A percentile compares a stretch with the other conserved stretches of the same genome.
phyloP scores from a whole-genome alignment of 92 coral and sea anemone species.

The Paramuricea clavata region DNA sequence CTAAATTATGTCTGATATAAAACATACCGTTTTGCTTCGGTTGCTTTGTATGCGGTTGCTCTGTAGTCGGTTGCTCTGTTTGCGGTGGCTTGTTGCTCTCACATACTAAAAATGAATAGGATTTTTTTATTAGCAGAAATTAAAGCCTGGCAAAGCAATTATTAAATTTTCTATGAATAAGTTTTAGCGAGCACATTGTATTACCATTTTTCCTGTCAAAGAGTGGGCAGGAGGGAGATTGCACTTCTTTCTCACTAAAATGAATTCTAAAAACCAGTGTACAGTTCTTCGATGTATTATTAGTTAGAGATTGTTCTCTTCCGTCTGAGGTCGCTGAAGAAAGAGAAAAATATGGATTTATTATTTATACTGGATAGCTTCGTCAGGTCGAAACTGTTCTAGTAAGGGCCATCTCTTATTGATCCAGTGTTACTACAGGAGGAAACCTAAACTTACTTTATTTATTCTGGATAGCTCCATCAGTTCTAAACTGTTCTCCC shows the following conservation, averaged over 20 bases:
- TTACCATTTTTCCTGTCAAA: background rate
- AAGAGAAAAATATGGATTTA: background rate
- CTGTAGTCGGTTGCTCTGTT: background rate
- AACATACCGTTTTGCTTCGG: no score
- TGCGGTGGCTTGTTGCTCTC: no score
- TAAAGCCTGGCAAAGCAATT: background rate
- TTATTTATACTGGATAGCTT: background rate
- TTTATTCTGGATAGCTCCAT: no score
- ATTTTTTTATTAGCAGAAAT: background rate
- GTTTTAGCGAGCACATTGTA: background rate
- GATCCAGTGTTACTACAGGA: no score
- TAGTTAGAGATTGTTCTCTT: background rate
- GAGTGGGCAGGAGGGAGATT: background rate
- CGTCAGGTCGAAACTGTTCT: no score
- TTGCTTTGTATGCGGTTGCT: no score
- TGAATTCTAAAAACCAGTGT: conserved; percentile 17
- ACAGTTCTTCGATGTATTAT: background rate
- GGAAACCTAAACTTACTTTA: no score
- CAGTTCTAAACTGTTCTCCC: no score
- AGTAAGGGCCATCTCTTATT: no score
- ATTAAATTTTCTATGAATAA: background rate
- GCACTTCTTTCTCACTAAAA: background rate
- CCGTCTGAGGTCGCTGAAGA: conserved; percentile 32
- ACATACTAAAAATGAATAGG: background rate
- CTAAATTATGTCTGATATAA: no score